A percentile compares a stretch with the other conserved stretches of the same genome.
These are phyloP conservation scores for Alosa sapidissima DNA, from an alignment of 2,797 vertebrate genomes.

Conservation along the genomic window DNA sequence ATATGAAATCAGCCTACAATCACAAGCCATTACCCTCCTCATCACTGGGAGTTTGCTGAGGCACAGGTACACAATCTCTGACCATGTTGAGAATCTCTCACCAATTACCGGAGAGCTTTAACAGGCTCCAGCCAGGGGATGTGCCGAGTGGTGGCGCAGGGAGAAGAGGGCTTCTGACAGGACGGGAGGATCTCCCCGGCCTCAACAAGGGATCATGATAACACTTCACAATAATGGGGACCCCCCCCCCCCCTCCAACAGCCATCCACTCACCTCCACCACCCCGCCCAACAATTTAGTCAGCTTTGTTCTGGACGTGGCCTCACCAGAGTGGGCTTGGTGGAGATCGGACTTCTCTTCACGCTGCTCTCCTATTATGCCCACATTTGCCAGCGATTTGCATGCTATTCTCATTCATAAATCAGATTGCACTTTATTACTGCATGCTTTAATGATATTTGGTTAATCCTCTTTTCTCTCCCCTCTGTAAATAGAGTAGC, in stretches of 20 bases:
- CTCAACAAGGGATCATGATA: conserved; percentile 39
- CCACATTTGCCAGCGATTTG: conserved; percentile 45
- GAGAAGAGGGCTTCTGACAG: neutral
- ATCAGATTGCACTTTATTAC: conserved; percentile 52
- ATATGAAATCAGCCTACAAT: conserved; percentile 32
- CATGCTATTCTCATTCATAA: conserved; percentile 46
- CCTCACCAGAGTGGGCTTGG: conserved; percentile 6
- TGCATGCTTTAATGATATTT: conserved; percentile 54
- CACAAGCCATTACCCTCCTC: conserved; percentile 32
- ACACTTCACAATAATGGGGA: conserved; percentile 43
- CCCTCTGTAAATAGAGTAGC: conserved; percentile 48
- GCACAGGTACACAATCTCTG: conserved; percentile 35
- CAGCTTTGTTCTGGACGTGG: conserved; percentile 43
- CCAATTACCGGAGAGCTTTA: conserved; percentile 37
- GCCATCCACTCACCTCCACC: conserved; percentile 13
- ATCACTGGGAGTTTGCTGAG: conserved; percentile 35
- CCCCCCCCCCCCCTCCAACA: conserved; percentile 8
- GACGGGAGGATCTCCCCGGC: conserved; percentile 27
- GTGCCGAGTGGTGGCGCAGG: neutral
- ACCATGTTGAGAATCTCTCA: conserved; percentile 32
- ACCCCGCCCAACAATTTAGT: conserved; percentile 40
- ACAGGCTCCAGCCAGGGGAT: conserved; percentile 7
- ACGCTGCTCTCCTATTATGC: conserved; percentile 9
- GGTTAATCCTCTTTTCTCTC: conserved; percentile 48
- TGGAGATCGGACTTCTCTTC: conserved; percentile 18